phyloP scores from a whole-genome alignment of 2,888 invertebrate genomes.

The Empis livida region DNA sequence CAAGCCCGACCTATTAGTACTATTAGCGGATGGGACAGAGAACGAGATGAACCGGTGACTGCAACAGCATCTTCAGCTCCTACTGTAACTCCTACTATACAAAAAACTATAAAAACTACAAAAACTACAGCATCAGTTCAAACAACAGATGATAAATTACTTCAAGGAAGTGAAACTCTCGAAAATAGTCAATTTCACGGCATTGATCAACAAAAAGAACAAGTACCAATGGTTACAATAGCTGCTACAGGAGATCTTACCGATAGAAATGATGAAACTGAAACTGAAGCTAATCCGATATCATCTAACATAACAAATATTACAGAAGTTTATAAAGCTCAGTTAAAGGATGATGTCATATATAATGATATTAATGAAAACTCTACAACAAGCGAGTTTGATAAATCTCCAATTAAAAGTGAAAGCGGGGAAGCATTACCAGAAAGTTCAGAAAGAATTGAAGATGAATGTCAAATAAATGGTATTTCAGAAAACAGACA shows the following conservation, averaged over 20 bases:
- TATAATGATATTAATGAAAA: constrained; percentile 20
- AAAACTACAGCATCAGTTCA: constrained; percentile 13
- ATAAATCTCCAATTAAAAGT: constrained; percentile 9
- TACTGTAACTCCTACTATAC: constrained; percentile 21
- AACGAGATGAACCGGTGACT: constrained; percentile 34
- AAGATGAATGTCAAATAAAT: constrained; percentile 29
- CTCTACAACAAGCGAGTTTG: constrained; percentile 8
- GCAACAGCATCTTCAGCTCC: constrained; percentile 12
- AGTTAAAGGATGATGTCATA: constrained; percentile 29
- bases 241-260: constrained; percentile 14
- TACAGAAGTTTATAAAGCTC: constrained; percentile 35
- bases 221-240: background rate
- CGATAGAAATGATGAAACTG: constrained; percentile 11
- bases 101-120: constrained; percentile 10
- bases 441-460: constrained; percentile 34
- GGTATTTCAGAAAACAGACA: constrained; percentile 25
- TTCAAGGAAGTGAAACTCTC: constrained; percentile 14
- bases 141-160: constrained; percentile 11
- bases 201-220: constrained; percentile 7
- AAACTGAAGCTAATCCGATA: constrained; percentile 4
- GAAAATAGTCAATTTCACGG: constrained; percentile 17
- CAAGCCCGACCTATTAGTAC: constrained; percentile 91
- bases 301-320: constrained; percentile 20
- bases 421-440: constrained; percentile 16
- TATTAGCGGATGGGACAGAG: constrained; percentile 87